Base-by-base conservation (phyloP, 2,113 vertebrate genomes). In the Mus spicilegus region DNA sequence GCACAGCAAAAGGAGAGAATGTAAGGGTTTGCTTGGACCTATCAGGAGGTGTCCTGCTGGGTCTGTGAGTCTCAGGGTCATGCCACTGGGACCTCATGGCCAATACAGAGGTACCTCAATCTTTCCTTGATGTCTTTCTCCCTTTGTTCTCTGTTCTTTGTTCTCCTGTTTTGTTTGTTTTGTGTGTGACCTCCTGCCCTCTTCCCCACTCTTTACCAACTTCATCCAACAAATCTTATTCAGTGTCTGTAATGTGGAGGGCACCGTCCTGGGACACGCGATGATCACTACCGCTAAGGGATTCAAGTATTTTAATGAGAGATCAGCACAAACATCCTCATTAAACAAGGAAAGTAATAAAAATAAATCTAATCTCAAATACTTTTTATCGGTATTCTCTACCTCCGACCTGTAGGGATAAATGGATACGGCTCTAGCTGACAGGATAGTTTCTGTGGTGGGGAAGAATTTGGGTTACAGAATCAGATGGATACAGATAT, bases 341-440 rank as follows among this genome's bases (percentile, higher is more conserved):
- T n/a, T 39, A n/a, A 56, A 84, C 0, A 76, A 89, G 24, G 75
- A 65, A 65, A 70, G 5, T 26, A 93, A 69, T 65, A 39, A 36
- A 82, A 89, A 56, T 24, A 87, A 87, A 85, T 78, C 20, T 26
- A 10, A 91, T 58, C 22, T 70, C 33, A 42, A 90, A 69, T 1
- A 39, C 33, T 24, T 56, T 77, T 84, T 33, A n/a, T 80, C 63
- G 76, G 54, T 30, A 63, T 65, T n/a, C 72, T 61, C 89, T 3
- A 20, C 42, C 72, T 58, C 77, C 86, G 76, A 36, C 58, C 33
- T 1, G 0, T 8, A 72, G 20, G 46, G 49, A 65, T 7, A 28
- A 4, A 46, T n/a, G 87, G n/a, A 33, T 58, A 51, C 36, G 9
- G 7, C 49, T 75, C 54, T 0, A 0, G 78, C 39, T 56, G 0